Base-by-base conservation (phyloP, 2,888 invertebrate species). In the Drosophila ustulata region DNA sequence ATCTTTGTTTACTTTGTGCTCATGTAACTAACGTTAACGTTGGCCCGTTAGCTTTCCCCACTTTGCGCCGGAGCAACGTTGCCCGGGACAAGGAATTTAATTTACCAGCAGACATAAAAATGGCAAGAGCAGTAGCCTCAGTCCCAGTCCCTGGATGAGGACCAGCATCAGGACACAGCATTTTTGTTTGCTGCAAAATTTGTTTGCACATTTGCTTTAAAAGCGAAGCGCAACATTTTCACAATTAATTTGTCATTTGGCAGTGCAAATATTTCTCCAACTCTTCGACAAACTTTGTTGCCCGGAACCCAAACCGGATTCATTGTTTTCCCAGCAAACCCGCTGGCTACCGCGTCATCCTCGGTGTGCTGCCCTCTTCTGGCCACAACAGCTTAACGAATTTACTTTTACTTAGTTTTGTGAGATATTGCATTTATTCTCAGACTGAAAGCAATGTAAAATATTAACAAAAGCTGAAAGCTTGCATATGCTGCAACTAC, bases 1-100 rank as follows among this genome's bases (percentile, higher is more conserved):
- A 81, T 84, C 82, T 82, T 88, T 82, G 88, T 88, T 88, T 82
- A 88, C 75, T 79, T 82, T 66, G 69, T 71, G 69, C 79, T 71
- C 67, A 73, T 81, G 82, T 81, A 76, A 71, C 80, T 70, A 78
- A 73, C 80, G 66, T 61, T 59, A 67, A 69, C 76, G 37, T 61
- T 69, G 64, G 37, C 56, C 46, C 28, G 32, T n/a, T 45, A 30
- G 23, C 30, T 30, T 55, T 9, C 7, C 13, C 39, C 23, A 30
- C 41, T 25, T 7, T 4, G 23, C 28, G 39, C 23, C 39, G 39
- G 18, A 41, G 34, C 41, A 45, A 66, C 67, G 52, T 43, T 75
- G 67, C 68, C 55, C 69, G 39, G 32, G 26, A 50, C 52, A 62
- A 85, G 88, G 77, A 82, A 82, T 82, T 88, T 85, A 77, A 82